Percentiles rank a stretch among this genome's conserved stretches.
Conservation (phyloP, 2,888 invertebrate genomes). For the Empis livida region DNA sequence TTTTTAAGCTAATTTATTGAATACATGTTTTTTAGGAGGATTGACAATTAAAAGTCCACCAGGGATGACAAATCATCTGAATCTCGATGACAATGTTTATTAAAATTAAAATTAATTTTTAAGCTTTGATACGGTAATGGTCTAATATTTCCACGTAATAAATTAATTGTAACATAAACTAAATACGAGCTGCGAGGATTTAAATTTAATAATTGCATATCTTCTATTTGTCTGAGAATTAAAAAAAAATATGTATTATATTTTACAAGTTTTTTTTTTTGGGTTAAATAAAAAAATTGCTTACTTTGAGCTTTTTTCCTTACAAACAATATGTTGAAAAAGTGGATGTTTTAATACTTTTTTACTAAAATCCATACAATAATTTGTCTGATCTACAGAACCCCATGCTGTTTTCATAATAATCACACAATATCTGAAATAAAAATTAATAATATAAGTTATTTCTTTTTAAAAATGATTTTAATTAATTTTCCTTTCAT, state of each 20-base stretch:
- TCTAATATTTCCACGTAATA: conserved; percentile 37
- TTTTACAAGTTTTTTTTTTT: too few species aligned
- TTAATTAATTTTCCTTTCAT: background rate
- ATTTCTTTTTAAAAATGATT: background rate
- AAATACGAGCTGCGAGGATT: conserved; percentile 41
- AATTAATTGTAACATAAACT: conserved; percentile 44
- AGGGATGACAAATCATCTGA: background rate
- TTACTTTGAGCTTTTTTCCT: background rate
- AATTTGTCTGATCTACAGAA: conserved; percentile 32
- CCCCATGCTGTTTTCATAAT: conserved; percentile 32
- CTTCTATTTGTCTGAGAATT: conserved; percentile 37
- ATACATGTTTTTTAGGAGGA: too few species aligned
- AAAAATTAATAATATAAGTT: conserved; percentile 2
- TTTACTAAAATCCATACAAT: conserved; percentile 32
- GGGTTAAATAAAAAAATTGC: background rate
- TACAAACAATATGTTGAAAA: conserved; percentile 23
- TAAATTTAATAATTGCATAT: conserved; percentile 37
- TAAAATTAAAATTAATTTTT: conserved; percentile 13
- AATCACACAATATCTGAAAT: conserved; percentile 34
- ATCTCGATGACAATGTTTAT: conserved; percentile 6
- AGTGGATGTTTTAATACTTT: conserved; percentile 20
- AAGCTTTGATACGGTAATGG: conserved; percentile 45
- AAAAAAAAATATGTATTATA: conserved; percentile 8
- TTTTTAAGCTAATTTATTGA: too few species aligned
- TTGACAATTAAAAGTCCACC: background rate